phyloP scores from a whole-genome alignment of 2,888 invertebrate genomes.

The Cyclophora punctaria region DNA sequence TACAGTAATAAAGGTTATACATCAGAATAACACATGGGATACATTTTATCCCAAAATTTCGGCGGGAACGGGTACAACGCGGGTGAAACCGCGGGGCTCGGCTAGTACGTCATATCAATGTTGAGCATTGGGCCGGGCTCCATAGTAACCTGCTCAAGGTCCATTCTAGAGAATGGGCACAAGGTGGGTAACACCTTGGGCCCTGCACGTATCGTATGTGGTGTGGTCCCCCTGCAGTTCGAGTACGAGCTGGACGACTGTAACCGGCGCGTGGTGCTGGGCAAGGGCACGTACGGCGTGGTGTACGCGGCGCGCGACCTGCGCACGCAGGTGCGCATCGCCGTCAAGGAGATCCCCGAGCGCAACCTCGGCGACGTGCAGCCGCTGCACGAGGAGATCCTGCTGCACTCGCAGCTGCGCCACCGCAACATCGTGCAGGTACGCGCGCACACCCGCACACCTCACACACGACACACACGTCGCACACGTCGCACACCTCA shows the following conservation, averaged over 20 bases:
- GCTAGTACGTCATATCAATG: no score
- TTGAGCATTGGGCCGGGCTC: no score
- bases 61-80: no score
- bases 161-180: background rate
- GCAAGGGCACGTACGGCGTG: constrained; percentile 96
- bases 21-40: no score
- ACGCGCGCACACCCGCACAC: background rate
- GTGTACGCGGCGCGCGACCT: constrained; percentile 96
- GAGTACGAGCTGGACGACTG: constrained; percentile 97
- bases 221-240: constrained; percentile 70
- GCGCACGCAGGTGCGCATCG: constrained; percentile 94
- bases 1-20: no score
- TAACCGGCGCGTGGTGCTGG: constrained; percentile 88
- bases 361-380: constrained; percentile 96
- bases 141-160: no score
- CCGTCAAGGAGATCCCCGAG: constrained; percentile 98
- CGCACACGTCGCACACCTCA: no score
- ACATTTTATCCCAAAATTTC: no score
- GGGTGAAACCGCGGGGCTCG: no score
- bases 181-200: no score
- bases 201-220: background rate
- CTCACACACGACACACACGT: no score
- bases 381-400: constrained; percentile 98
- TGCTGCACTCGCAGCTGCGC: constrained; percentile 94
- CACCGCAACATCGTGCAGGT: constrained; percentile 97